Conservation (phyloP, 2,113 vertebrate species). For the Xiphias gladius region DNA sequence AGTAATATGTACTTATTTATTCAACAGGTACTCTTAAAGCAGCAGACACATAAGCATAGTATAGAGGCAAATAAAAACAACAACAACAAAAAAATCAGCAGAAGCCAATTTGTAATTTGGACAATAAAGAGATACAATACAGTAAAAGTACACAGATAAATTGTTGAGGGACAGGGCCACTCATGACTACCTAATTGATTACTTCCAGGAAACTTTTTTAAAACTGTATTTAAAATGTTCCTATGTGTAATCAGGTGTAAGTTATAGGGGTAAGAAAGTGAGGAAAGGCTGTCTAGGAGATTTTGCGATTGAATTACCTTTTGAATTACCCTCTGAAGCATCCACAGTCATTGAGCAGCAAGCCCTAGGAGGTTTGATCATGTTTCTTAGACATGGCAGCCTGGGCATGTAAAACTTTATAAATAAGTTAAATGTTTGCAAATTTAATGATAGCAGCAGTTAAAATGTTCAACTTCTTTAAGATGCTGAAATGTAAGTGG, state of each 20-base stretch:
- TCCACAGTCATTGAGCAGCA: conserved; percentile 8
- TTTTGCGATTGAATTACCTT: conserved; percentile 21
- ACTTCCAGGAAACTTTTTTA: not conserved
- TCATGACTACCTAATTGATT: not conserved
- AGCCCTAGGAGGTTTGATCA: not conserved
- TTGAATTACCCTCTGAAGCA: conserved; percentile 11
- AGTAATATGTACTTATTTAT: not conserved
- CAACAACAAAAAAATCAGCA: not conserved
- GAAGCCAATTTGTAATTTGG: not conserved
- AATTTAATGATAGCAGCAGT: conserved; percentile 18
- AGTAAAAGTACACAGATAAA: not conserved
- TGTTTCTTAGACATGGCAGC: conserved; percentile 28
- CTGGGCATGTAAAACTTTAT: not conserved
- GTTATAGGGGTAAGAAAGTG: not conserved
- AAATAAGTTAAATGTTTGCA: conserved; percentile 27
- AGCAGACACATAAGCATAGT: not conserved
- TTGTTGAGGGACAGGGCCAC: not conserved
- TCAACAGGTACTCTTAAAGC: not conserved
- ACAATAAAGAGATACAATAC: too few species aligned
- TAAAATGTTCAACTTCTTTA: conserved; percentile 16
- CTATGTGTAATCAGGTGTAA: not conserved
- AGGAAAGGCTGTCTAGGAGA: not conserved
- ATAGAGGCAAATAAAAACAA: not conserved
- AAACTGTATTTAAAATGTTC: conserved; percentile 1
- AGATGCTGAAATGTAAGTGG: not conserved